Evolutionary conservation across 1,140 invertebrate species (phyloP), one percentile per base, ranked within the genome.

Genomic region (Caenorhabditis latens): DNA sequence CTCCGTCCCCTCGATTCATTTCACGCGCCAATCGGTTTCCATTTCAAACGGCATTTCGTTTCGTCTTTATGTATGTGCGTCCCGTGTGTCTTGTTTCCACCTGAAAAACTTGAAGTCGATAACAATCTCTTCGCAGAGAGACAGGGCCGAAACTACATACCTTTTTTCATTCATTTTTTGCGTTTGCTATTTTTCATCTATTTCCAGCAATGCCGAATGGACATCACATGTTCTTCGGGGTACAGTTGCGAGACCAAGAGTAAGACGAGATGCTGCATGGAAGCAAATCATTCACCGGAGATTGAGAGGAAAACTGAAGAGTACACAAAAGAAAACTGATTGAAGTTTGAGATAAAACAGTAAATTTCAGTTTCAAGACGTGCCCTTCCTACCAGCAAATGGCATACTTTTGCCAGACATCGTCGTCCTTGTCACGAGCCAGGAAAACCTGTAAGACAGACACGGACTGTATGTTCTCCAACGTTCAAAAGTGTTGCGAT

Each of bases 141-240:
- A 79, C 50, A 50, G 46, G 32, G 46, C 46, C 71, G 42, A 79
- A 50, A 79, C 71, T 79, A 79, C 71, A 79, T 79, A 79, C 46
- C 71, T 53, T 79, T 63, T 53, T 32, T 32, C 32, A 32, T 2
- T 32, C 0, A 32, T 32, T 32, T 32, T 32, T 32, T 32, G 32
- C 32, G 1, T 32, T 32, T 32, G 32, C 32, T 32, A 32, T 32
- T 11, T 16, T 53, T 53, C 50, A 8, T 40, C 13, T n/a, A 40
- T 67, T 67, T 79, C 40, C 71, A 79, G 71, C 71, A 79, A 79
- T 79, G 71, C n/a, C 71, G 71, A 79, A 24, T 79, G 71, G 71
- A 79, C 71, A 50, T 79, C 71, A 50, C 71, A 50, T 79, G 71
- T 79, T 50, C 71, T 24, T 79, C 71, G 50, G 71, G 71, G 71